Evolutionary conservation across 2,888 invertebrate genomes (phyloP).

Genomic region (Chouioia cunea): DNA sequence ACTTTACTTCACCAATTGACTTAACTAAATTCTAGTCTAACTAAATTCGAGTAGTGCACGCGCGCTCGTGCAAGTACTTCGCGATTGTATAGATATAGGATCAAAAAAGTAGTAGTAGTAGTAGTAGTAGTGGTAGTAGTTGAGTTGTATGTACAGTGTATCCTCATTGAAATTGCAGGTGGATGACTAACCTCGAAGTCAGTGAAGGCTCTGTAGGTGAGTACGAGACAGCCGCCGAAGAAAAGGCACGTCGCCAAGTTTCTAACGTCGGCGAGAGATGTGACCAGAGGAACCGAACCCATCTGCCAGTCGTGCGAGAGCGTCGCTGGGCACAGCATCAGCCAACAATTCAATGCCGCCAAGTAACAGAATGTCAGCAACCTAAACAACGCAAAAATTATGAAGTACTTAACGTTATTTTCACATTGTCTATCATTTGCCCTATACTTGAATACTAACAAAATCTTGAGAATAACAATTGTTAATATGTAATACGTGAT

Average conservation of each 20-base stretch:
- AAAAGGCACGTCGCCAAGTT: constrained; percentile 81
- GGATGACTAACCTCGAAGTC: constrained; percentile 76
- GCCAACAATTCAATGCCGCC: constrained; percentile 86
- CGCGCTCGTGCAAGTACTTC: no score
- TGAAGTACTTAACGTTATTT: background rate
- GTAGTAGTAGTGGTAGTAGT: no score
- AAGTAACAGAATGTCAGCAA: constrained; percentile 86
- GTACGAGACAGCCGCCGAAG: constrained; percentile 73
- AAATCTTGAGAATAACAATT: no score
- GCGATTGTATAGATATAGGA: background rate
- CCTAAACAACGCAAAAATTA: constrained; percentile 71
- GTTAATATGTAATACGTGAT: no score
- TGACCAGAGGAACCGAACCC: constrained; percentile 85
- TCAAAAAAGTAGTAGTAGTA: background rate
- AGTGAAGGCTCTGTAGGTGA: constrained; percentile 74
- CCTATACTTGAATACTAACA: no score
- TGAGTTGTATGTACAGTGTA: no score
- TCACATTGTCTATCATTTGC: no score
- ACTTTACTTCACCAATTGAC: no score
- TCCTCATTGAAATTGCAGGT: no score
- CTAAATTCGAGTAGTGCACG: no score
- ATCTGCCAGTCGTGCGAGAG: constrained; percentile 93
- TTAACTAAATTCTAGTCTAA: no score
- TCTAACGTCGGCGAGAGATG: constrained; percentile 78
- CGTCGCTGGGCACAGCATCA: constrained; percentile 82